Conservation (phyloP, 2,797 vertebrate species). For the Gadopsis marmoratus region DNA sequence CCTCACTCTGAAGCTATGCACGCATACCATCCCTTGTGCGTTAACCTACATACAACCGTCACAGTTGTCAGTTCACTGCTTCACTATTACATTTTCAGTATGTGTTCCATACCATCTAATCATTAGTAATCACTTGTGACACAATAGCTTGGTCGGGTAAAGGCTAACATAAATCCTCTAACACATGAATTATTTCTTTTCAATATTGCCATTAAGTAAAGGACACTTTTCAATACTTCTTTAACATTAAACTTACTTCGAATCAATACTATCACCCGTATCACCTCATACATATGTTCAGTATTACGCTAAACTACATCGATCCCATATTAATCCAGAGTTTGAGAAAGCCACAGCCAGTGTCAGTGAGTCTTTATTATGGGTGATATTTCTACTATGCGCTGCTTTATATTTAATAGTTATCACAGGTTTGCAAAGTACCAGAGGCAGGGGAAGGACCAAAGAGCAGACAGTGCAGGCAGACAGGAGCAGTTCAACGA, state of each 20-base stretch:
- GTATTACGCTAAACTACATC: not conserved
- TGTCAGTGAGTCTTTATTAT: slow-evolving; percentile 56
- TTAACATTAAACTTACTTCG: not conserved
- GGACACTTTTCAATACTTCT: not conserved
- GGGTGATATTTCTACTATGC: slow-evolving; percentile 43
- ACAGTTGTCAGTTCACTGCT: not conserved
- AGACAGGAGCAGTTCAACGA: no score
- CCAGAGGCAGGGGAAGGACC: no score
- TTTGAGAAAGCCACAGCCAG: not conserved
- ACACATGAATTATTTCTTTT: not conserved
- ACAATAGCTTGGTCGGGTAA: not conserved
- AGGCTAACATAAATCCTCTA: not conserved
- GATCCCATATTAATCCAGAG: slow-evolving; percentile 1
- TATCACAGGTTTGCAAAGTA: no score
- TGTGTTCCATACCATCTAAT: not conserved
- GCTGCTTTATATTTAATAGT: slow-evolving; percentile 55
- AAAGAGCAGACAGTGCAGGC: no score
- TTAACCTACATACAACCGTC: not conserved
- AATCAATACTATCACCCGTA: slow-evolving; percentile 6
- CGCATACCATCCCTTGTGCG: not conserved
- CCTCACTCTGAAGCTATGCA: not conserved
- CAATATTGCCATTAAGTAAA: slow-evolving; percentile 10
- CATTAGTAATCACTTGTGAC: slow-evolving; percentile 16
- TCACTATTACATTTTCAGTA: not conserved
- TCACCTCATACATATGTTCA: slow-evolving; percentile 12